Evolutionary conservation across 2,888 invertebrate species (phyloP).

Genomic region (Drosophila mimetica): DNA sequence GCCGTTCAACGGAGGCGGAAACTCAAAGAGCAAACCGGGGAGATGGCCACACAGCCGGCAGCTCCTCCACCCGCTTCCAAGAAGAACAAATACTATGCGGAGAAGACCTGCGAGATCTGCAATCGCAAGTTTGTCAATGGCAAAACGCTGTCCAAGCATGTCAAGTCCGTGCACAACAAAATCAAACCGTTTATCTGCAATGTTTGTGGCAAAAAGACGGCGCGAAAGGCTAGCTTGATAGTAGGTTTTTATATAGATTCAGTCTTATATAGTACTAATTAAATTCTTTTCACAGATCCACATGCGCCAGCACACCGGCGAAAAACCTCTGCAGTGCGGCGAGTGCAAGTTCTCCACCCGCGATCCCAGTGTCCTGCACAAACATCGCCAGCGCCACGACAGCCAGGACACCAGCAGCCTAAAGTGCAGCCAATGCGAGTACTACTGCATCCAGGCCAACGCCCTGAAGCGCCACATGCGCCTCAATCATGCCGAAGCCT

Average conservation of each 20-base stretch:
- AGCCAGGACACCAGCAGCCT: slow-evolving; percentile 79
- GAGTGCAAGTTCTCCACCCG: slow-evolving; percentile 89
- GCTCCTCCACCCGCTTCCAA: slow-evolving; percentile 30
- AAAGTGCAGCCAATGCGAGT: slow-evolving; percentile 88
- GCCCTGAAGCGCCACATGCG: slow-evolving; percentile 88
- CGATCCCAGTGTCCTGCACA: slow-evolving; percentile 90
- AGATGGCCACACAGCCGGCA: slow-evolving; percentile 23
- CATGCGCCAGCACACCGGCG: slow-evolving; percentile 90
- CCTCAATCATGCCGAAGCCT: slow-evolving; percentile 85
- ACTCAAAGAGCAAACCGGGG: slow-evolving; percentile 40
- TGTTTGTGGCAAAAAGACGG: slow-evolving; percentile 90
- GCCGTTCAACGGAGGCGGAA: slow-evolving; percentile 70
- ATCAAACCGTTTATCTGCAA: slow-evolving; percentile 90
- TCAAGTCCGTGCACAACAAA: slow-evolving; percentile 90
- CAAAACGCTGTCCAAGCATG: slow-evolving; percentile 88
- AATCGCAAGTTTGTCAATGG: slow-evolving; percentile 88
- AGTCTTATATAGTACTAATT: neutral
- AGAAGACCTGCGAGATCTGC: slow-evolving; percentile 89
- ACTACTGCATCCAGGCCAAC: slow-evolving; percentile 89
- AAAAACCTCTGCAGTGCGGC: slow-evolving; percentile 90
- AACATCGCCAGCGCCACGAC: slow-evolving; percentile 87
- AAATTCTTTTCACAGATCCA: slow-evolving; percentile 85
- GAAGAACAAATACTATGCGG: slow-evolving; percentile 85
- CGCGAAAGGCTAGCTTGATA: slow-evolving; percentile 89
- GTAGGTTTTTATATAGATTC: slow-evolving; percentile 73